Base-by-base conservation (phyloP, 2,797 vertebrate species). In the Tolypeutes matacus region DNA sequence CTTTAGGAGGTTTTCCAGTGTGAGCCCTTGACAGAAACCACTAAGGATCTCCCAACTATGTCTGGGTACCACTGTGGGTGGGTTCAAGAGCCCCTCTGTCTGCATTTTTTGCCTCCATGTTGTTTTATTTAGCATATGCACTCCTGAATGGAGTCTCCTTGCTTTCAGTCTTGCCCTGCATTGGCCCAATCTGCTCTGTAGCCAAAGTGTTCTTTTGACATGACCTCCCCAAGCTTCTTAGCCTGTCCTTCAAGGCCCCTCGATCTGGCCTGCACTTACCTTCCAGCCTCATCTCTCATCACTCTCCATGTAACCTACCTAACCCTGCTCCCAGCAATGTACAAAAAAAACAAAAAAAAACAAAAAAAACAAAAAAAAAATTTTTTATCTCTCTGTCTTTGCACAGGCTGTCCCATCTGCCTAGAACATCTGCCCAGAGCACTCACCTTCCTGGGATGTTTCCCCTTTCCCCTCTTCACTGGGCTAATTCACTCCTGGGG, bases 161-260 rank as follows among this genome's bases (percentile, higher is more conserved):
- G 3, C 23, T 51, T 34, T 18, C 18, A 23, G 11, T 53, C 39
- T 29, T 4, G 34, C 49, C 11, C 14, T 31, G 8, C 14, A 0
- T 39, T 0, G 10, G 8, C 49, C 17, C 29, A 31, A 2, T 27
- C 23, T 0, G 8, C 3, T 12, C 23, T 2, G 4, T 9, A 73
- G 42, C 36, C 75, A 6, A 29, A 62, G 69, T 6, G 31, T 25
- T 78, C 76, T 39, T 80, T 14, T 23, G 23, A 62, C 60, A 65
- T 1, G 27, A 39, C 58, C 64, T 18, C 23, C 67, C 58, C 13
- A 7, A 83, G 15, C 14, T 14, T 82, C 70, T 58, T 13, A n/a
- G 83, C 29, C 8, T 4, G 34, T 73, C 70, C 62, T 11, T 1
- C 2, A 21, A 58, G 73, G 12, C 14, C 42, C 25, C 31, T 86